Percentiles rank a stretch among this genome's conserved stretches.
Conservation (phyloP, 2,888 invertebrate species). For the Caenorhabditis afra region DNA sequence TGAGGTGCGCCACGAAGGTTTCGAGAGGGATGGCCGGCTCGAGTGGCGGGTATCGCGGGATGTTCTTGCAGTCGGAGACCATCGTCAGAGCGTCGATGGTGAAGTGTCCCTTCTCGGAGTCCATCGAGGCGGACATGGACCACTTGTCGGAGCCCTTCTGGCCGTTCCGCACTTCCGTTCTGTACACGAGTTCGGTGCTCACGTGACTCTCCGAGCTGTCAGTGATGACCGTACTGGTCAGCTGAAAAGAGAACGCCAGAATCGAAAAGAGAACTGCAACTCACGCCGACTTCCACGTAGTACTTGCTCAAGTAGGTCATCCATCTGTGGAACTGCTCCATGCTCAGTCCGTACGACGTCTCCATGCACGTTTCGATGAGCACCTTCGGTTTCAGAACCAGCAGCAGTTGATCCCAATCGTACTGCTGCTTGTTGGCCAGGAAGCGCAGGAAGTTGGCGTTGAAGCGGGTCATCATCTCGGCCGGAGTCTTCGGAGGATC, state of each 20-base stretch:
- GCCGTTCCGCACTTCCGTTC: conserved; percentile 3
- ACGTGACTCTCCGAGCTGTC: neutral
- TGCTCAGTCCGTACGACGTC: conserved; percentile 6
- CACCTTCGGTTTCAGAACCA: conserved; percentile 1
- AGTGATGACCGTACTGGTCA: conserved; percentile 8
- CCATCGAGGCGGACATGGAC: conserved; percentile 15
- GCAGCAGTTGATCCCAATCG: conserved; percentile 4
- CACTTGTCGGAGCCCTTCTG: conserved; percentile 14
- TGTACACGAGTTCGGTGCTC: conserved; percentile 12
- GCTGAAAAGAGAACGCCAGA: neutral
- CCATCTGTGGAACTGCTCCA: conserved; percentile 20
- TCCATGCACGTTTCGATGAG: conserved; percentile 36
- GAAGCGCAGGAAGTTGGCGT: conserved; percentile 3
- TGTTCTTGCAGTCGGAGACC: conserved; percentile 21
- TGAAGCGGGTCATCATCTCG: conserved; percentile 27
- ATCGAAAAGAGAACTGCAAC: neutral
- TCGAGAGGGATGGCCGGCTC: conserved; percentile 18
- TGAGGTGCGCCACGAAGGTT: conserved; percentile 17
- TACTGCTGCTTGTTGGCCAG: neutral
- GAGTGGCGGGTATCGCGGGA: conserved; percentile 24
- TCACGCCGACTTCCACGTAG: conserved; percentile 18
- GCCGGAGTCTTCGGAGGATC: conserved; percentile 1
- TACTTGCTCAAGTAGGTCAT: conserved; percentile 20
- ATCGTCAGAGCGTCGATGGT: conserved; percentile 6
- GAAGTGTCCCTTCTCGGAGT: conserved; percentile 13